Conservation (phyloP, 2,113 vertebrate species). For the Poecilia latipinna region DNA sequence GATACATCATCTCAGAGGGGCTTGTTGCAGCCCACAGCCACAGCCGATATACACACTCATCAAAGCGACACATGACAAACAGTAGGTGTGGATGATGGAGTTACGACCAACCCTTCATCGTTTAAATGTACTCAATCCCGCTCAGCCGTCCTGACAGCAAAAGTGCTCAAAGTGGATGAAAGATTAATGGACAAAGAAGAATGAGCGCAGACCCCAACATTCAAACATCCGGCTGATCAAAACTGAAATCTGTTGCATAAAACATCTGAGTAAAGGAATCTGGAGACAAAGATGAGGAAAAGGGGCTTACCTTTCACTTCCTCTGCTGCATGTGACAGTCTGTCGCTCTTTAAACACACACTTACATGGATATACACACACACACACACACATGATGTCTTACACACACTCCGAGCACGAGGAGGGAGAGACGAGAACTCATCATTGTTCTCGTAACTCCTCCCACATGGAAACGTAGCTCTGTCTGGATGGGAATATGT, state of each 20-base stretch:
- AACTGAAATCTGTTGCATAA: too few relatives aligned
- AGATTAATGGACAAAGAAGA: slow-evolving; percentile 60
- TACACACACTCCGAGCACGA: slow-evolving; percentile 45
- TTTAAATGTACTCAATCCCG: slow-evolving; percentile 46
- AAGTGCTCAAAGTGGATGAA: slow-evolving; percentile 42
- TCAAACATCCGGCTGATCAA: not conserved
- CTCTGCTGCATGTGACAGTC: slow-evolving; percentile 46
- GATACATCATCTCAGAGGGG: slow-evolving; percentile 25
- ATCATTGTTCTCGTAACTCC: slow-evolving; percentile 81
- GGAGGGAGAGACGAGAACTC: slow-evolving; percentile 64
- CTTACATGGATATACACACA: slow-evolving; percentile 11
- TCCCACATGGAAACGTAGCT: slow-evolving; percentile 67
- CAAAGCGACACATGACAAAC: slow-evolving; percentile 51
- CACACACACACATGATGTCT: slow-evolving; percentile 31
- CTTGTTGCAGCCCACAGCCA: slow-evolving; percentile 39
- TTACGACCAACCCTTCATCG: slow-evolving; percentile 52
- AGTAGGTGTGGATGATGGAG: slow-evolving; percentile 60
- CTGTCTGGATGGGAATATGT: slow-evolving; percentile 67
- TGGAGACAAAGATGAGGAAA: slow-evolving; percentile 45
- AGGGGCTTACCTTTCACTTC: slow-evolving; percentile 71
- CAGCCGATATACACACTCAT: slow-evolving; percentile 35
- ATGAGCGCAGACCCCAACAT: not conserved
- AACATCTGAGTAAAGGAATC: slow-evolving; percentile 15
- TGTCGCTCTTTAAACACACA: slow-evolving; percentile 29
- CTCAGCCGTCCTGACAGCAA: slow-evolving; percentile 33